These are phyloP conservation scores for Larimichthys polyactis DNA, from an alignment of 2,113 vertebrate genomes.

Conservation along the genomic window DNA sequence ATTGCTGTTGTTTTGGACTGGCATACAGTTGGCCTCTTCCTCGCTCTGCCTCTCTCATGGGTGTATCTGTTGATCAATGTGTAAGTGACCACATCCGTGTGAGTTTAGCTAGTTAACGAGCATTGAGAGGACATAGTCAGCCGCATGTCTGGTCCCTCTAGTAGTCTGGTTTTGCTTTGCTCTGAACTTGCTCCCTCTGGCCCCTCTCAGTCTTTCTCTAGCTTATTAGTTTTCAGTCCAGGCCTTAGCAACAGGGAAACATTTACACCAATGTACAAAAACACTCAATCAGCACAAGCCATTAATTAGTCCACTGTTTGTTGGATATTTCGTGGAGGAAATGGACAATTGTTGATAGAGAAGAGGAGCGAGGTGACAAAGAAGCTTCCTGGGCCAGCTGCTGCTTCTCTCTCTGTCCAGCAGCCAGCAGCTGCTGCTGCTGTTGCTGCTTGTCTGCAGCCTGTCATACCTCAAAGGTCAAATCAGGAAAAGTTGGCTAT, in stretches of 20 bases:
- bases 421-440: constrained; percentile 44
- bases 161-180: constrained; percentile 20
- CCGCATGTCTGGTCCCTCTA: constrained; percentile 15
- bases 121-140: background rate
- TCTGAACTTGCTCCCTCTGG: constrained; percentile 40
- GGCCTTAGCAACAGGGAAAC: constrained; percentile 78
- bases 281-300: constrained; percentile 61
- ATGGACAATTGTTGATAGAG: constrained; percentile 74
- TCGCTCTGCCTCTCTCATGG: background rate
- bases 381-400: constrained; percentile 52
- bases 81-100: constrained; percentile 25
- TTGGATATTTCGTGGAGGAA: constrained; percentile 70
- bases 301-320: constrained; percentile 72
- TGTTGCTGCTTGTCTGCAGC: constrained; percentile 28
- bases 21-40: background rate
- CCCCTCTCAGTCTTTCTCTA: constrained; percentile 27
- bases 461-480: constrained; percentile 48
- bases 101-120: constrained; percentile 24
- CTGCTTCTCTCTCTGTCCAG: constrained; percentile 35
- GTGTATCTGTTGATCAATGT: constrained; percentile 13
- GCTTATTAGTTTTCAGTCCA: constrained; percentile 63
- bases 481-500: background rate
- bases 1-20: constrained; percentile 21
- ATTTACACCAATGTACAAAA: constrained; percentile 61
- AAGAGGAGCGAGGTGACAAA: constrained; percentile 58